Conservation (phyloP, 2,113 vertebrate genomes). For the Lutjanus erythropterus region DNA sequence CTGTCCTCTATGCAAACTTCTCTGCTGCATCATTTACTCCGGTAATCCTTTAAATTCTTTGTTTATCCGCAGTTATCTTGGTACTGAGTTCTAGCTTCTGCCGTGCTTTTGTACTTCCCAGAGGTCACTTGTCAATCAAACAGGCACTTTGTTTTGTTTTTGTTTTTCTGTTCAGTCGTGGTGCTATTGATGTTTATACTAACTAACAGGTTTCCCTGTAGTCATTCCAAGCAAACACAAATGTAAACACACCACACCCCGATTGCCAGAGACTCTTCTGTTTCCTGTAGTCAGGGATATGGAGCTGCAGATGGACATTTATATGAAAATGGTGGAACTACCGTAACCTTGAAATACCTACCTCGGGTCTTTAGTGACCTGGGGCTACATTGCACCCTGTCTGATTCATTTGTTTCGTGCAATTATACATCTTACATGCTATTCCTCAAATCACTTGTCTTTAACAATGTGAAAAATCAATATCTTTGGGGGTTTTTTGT, state of each 20-base stretch:
- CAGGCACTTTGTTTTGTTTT: not conserved
- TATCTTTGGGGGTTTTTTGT: no score
- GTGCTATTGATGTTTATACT: not conserved
- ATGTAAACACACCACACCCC: not conserved
- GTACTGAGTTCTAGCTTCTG: not conserved
- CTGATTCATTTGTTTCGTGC: not conserved
- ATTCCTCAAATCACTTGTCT: not conserved
- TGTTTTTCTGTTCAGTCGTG: not conserved
- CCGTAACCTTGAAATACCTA: no score
- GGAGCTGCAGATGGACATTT: not conserved
- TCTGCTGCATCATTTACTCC: slow-evolving; percentile 19
- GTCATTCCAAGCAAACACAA: not conserved
- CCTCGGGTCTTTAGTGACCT: not conserved
- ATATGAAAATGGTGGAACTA: not conserved
- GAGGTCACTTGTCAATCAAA: slow-evolving; percentile 16
- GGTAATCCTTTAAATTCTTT: slow-evolving; percentile 27
- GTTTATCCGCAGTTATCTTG: slow-evolving; percentile 22
- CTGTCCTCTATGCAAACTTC: slow-evolving; percentile 5
- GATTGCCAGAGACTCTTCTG: not conserved
- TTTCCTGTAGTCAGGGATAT: not conserved
- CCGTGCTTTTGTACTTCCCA: slow-evolving; percentile 9
- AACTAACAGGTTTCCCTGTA: not conserved
- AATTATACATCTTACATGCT: not conserved
- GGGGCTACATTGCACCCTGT: not conserved
- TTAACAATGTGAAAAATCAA: no score